Base-by-base conservation (phyloP, 2,888 invertebrate genomes). In the Tinea semifulvella region DNA sequence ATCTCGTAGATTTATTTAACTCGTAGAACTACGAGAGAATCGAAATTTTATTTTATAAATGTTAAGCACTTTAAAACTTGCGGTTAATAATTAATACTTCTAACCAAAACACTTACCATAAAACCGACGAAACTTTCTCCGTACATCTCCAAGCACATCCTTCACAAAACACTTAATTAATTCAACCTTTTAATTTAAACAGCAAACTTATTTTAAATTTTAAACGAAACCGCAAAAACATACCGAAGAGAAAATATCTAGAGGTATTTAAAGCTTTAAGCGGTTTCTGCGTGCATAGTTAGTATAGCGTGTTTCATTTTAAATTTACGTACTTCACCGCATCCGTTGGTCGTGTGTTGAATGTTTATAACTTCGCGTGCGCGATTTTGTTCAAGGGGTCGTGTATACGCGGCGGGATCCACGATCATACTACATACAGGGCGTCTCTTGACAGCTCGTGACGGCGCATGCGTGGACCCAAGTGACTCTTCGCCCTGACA, bases 401-500 rank as follows among this genome's bases (percentile, higher is more conserved):
- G 74, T 65, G 68, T 61, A 55, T 53, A 48, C 61, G 46, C 56
- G 47, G 47, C 66, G 63, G 62, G 59, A 48, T 60, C 57, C 63
- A 63, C 63, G 63, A 57, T 54, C 59, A 56, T 61, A 79, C 79
- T 79, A 74, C 69, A 56, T 65, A 66, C n/a, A 70, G 68, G 72
- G 70, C 69, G 72, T 71, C 66, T 63, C 63, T 61, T 59, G 58
- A 63, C 56, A 55, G 52, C 49, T 56, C 56, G 58, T 56, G 56
- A 64, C 40, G 68, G 76, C 79, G 79, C 79, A 49, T 76, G 79
- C 79, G 79, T 67, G 53, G 56, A 68, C 60, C 65, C 54, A 61
- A 75, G 73, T 74, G 73, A 76, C 74, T 75, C 74, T 70, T 74
- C 65, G 61, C 62, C 65, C 64, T 68, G 65, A 66, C 70, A 60